Conservation (phyloP, 2,113 vertebrate genomes). For the Mungos mungo region DNA sequence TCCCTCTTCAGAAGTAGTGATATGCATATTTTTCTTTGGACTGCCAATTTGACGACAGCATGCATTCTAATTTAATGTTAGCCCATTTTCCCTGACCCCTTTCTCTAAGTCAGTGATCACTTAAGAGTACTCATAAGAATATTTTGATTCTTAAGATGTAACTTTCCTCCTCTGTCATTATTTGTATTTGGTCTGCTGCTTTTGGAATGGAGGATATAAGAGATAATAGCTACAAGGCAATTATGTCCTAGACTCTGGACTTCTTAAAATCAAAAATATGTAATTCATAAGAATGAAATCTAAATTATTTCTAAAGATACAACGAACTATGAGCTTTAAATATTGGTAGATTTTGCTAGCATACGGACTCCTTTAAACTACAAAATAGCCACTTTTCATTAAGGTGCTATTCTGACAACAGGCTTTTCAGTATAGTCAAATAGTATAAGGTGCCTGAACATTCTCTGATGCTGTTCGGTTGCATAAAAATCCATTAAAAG, state of each 20-base stretch:
- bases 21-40: not conserved
- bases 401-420: not conserved
- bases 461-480: slow-evolving; percentile 13
- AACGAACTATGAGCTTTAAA: slow-evolving; percentile 33
- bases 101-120: not conserved
- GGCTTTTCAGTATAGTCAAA: not conserved
- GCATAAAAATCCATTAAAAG: not conserved
- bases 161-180: not conserved
- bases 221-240: not conserved
- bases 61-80: not conserved
- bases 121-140: not conserved
- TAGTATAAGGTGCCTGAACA: not conserved
- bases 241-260: not conserved
- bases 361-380: not conserved
- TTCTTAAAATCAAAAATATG: slow-evolving; percentile 20
- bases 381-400: not conserved
- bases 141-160: not conserved
- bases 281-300: slow-evolving; percentile 2
- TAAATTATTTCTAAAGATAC: slow-evolving; percentile 43
- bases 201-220: not conserved
- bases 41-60: not conserved
- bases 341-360: slow-evolving; percentile 26
- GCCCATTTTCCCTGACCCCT: not conserved
- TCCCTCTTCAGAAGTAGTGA: not conserved
- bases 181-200: not conserved